Evolutionary conservation across 2,113 vertebrate species (phyloP).

Genomic region (Ondatra zibethicus): DNA sequence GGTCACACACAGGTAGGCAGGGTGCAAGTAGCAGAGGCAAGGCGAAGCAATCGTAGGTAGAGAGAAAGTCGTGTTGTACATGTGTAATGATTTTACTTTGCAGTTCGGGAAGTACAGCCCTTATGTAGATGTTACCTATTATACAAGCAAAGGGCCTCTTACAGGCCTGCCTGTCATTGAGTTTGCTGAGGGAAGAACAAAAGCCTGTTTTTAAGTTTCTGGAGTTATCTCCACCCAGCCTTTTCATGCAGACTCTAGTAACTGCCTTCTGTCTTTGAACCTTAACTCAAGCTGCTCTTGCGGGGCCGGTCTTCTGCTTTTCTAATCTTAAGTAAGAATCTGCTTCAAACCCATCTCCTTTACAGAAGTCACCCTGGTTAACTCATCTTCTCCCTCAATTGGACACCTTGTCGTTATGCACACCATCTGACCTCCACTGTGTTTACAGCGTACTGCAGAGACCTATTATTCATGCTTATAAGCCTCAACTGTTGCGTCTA

Average conservation of each 20-base stretch:
- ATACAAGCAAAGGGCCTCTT: slow-evolving; percentile 23
- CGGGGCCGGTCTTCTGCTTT: slow-evolving; percentile 35
- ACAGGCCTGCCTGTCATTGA: slow-evolving; percentile 26
- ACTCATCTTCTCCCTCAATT: neutral
- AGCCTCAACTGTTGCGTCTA: neutral
- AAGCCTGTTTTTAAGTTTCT: slow-evolving; percentile 30
- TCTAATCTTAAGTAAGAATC: slow-evolving; percentile 27
- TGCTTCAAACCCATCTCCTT: slow-evolving; percentile 19
- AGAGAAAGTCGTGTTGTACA: neutral
- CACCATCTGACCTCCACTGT: neutral
- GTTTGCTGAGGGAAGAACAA: slow-evolving; percentile 30
- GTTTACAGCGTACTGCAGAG: neutral
- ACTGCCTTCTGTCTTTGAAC: slow-evolving; percentile 62
- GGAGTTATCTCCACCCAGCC: slow-evolving; percentile 18
- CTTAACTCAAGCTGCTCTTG: slow-evolving; percentile 66
- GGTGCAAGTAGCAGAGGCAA: neutral
- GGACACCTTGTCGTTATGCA: neutral
- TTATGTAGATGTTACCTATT: neutral
- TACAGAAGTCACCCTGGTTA: neutral
- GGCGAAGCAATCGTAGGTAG: neutral
- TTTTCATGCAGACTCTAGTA: neutral
- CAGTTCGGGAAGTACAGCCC: slow-evolving; percentile 4
- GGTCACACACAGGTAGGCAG: neutral
- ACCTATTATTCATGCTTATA: slow-evolving; percentile 4
- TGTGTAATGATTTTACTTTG: neutral